Conservation (phyloP, 2,113 vertebrate species). For the Oceanites oceanicus region DNA sequence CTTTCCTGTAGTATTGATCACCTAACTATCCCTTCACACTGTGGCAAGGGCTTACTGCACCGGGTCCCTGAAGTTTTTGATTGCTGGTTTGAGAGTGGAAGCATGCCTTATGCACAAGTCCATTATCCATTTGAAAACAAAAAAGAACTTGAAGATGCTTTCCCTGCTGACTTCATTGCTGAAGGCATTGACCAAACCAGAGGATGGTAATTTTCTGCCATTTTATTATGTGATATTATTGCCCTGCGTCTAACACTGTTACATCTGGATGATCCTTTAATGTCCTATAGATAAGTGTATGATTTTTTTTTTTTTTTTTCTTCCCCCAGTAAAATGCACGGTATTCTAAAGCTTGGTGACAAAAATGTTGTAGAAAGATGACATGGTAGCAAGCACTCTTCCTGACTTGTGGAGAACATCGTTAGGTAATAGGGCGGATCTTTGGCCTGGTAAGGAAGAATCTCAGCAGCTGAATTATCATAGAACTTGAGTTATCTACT, state of each 20-base stretch:
- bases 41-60: constrained; percentile 83
- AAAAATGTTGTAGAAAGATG: not conserved
- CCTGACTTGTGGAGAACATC: not conserved
- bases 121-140: constrained; percentile 96
- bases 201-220: constrained; percentile 82
- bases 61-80: constrained; percentile 92
- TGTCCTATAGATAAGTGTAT: not conserved
- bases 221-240: fast-evolving
- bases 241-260: not conserved
- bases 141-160: constrained; percentile 90
- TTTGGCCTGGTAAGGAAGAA: not conserved
- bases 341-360: not conserved
- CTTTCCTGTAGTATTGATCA: constrained; percentile 79
- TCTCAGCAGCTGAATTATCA: not conserved
- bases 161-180: constrained; percentile 96
- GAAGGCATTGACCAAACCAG: constrained; percentile 98
- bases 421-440: not conserved
- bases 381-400: not conserved
- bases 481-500: not conserved
- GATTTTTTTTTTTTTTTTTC: not conserved
- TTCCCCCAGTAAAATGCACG: not conserved
- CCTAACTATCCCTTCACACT: constrained; percentile 84
- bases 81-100: constrained; percentile 99
- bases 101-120: constrained; percentile 96
- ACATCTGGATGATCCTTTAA: not conserved